A percentile compares a stretch with the other conserved stretches of the same genome.
phyloP scores from a whole-genome alignment of 2,797 vertebrate genomes.

The Propithecus deckenii region DNA sequence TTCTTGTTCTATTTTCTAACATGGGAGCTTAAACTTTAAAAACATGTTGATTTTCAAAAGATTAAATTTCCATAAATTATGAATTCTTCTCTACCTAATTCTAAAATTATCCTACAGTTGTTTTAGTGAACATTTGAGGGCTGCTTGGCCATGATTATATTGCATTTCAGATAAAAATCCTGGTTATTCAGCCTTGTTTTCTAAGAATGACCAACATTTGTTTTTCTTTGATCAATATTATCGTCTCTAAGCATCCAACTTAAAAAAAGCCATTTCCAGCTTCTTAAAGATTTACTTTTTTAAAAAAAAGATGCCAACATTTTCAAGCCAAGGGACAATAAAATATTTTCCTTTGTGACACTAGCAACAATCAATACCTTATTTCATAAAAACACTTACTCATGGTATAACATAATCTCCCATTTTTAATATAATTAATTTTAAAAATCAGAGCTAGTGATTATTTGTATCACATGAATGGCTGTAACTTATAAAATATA shows the following conservation, averaged over 20 bases:
- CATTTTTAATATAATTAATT: neutral
- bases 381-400: neutral
- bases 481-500: neutral
- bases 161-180: constrained; percentile 19
- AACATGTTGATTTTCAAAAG: neutral
- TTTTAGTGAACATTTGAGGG: neutral
- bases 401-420: neutral
- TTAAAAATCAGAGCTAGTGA: neutral
- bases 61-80: neutral
- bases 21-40: neutral
- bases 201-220: neutral
- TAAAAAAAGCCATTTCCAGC: neutral
- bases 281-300: neutral
- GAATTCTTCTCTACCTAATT: neutral
- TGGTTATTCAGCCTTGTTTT: neutral
- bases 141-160: neutral
- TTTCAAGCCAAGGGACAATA: neutral
- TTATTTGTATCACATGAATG: neutral
- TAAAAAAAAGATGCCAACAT: neutral
- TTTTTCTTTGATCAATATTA: neutral
- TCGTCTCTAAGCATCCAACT: neutral
- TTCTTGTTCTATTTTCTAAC: neutral
- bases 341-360: neutral
- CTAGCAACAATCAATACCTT: neutral
- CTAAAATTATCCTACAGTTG: neutral